A percentile compares a stretch with the other conserved stretches of the same genome.
These are phyloP conservation scores for Lagenorhynchus albirostris DNA, from an alignment of 2,113 vertebrate species.

Conservation along the genomic window DNA sequence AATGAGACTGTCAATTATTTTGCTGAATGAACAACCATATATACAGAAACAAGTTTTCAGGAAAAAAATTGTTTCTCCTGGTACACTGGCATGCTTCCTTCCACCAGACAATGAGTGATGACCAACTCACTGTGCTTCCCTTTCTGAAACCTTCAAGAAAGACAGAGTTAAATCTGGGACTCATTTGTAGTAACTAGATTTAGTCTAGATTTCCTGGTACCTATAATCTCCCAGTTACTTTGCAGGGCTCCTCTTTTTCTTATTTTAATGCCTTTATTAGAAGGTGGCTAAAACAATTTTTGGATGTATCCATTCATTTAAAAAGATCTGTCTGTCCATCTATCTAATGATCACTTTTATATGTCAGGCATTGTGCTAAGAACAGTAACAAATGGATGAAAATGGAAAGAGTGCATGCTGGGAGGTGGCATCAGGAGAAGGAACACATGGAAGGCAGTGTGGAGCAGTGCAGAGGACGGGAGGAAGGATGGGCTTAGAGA, in stretches of 20 bases:
- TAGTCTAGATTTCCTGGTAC: not conserved
- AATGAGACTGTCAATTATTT: not conserved
- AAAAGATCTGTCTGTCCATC: not conserved
- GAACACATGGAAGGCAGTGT: not conserved
- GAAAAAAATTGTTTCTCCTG: not conserved
- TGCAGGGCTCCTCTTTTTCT: not conserved
- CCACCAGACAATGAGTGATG: not conserved
- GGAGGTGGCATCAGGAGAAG: not conserved
- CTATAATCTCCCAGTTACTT: not conserved
- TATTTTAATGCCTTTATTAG: not conserved
- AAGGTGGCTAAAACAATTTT: conserved; percentile 38
- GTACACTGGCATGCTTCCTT: not conserved
- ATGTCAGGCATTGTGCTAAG: not conserved
- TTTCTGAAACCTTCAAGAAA: not conserved
- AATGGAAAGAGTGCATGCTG: not conserved
- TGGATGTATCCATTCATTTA: not conserved
- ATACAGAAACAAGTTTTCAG: not conserved
- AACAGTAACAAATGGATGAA: not conserved
- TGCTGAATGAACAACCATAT: not conserved
- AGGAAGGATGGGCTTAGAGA: not conserved
- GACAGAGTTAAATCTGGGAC: not conserved
- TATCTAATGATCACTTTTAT: conserved; percentile 9
- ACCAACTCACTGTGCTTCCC: not conserved
- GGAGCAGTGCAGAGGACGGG: not conserved
- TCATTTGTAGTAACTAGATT: not conserved